phyloP scores from a whole-genome alignment of 2,888 invertebrate genomes.

The Synanthedon vespiformis region DNA sequence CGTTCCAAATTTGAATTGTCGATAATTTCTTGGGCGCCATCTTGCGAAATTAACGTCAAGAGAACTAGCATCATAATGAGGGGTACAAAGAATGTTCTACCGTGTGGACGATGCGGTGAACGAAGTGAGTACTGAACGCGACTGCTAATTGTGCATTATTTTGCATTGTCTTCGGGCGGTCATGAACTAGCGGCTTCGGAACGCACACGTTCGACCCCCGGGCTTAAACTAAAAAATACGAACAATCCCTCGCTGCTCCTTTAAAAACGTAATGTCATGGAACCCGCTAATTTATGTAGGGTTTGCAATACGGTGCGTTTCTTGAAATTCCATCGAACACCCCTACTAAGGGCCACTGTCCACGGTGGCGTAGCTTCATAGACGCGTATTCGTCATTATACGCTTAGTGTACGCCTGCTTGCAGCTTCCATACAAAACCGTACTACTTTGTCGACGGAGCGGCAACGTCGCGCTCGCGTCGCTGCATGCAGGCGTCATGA shows the following conservation, averaged over 20 bases:
- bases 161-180: conserved; percentile 34
- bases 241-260: conserved; percentile 2
- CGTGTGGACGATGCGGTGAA: no score
- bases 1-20: conserved; percentile 1
- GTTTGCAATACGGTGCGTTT: conserved; percentile 8
- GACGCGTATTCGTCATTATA: no score
- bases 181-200: conserved; percentile 29
- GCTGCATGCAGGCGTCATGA: no score
- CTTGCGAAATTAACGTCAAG: conserved; percentile 5
- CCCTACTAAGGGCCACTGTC: no score
- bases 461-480: no score
- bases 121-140: conserved; percentile 4
- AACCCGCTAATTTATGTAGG: conserved; percentile 1
- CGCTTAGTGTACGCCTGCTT: no score
- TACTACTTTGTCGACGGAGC: no score
- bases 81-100: no score
- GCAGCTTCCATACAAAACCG: no score
- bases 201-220: conserved; percentile 14
- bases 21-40: conserved; percentile 2
- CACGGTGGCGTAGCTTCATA: no score
- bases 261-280: conserved; percentile 3
- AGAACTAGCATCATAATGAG: neutral
- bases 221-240: conserved; percentile 6
- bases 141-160: conserved; percentile 30
- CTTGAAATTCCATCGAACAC: conserved; percentile 15